Percentiles rank a stretch among this genome's conserved stretches.
Conservation (phyloP, 1,140 invertebrate species). For the Meloidogyne floridensis region DNA sequence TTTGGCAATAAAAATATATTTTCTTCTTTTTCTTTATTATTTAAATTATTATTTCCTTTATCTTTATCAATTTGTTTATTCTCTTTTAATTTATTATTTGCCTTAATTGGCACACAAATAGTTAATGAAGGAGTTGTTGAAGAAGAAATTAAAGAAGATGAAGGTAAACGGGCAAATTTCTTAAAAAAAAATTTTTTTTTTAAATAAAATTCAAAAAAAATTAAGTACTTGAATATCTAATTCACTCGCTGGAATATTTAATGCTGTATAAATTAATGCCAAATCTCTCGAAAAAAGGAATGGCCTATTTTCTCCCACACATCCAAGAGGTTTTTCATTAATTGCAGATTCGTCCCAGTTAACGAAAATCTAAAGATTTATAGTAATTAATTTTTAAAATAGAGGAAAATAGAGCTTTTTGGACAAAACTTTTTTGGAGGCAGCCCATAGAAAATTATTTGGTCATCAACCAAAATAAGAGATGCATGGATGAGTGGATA, state of each 20-base stretch:
- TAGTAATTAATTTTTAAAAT: too few species aligned
- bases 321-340: not conserved
- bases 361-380: conserved; percentile 1
- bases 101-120: not conserved
- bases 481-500: too few species aligned
- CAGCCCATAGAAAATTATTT: too few species aligned
- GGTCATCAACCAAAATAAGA: too few species aligned
- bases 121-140: not conserved
- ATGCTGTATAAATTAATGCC: conserved; percentile 1
- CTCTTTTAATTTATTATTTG: not conserved
- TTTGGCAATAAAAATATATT: too few species aligned
- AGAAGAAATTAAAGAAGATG: not conserved
- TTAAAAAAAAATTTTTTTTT: not conserved
- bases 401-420: too few species aligned
- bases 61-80: not conserved
- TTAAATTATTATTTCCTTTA: not conserved
- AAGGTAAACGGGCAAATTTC: not conserved
- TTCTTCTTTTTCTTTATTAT: too few species aligned
- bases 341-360: not conserved
- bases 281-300: conserved; percentile 4
- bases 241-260: not conserved
- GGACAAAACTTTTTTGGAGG: too few species aligned
- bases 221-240: not conserved
- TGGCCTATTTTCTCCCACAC: not conserved
- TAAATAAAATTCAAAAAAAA: not conserved